Evolutionary conservation across 2,888 invertebrate genomes (phyloP).

Genomic region (Drosophila algonquin): DNA sequence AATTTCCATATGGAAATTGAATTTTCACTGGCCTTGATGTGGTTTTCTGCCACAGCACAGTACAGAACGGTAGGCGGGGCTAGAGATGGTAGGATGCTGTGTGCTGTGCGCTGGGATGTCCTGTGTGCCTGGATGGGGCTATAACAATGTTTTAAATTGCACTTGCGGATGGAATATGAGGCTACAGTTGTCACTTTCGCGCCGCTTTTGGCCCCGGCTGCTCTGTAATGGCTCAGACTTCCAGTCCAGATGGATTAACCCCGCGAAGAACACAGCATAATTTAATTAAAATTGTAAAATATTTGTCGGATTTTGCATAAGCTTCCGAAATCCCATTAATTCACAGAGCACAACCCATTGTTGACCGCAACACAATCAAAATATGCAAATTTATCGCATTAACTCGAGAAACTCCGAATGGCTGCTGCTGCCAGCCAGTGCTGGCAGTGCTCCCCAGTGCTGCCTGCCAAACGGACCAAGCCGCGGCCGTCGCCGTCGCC

Average conservation of each 20-base stretch:
- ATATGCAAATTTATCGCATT: constrained; percentile 83
- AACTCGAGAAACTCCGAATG: constrained; percentile 74
- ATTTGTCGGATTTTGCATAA: constrained; percentile 80
- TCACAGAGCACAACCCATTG: constrained; percentile 79
- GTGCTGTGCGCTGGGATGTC: not conserved
- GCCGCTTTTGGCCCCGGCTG: constrained; percentile 15
- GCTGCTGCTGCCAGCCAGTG: constrained; percentile 27
- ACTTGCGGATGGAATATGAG: constrained; percentile 4
- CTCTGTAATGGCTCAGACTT: constrained; percentile 32
- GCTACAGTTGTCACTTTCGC: constrained; percentile 44
- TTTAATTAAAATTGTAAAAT: constrained; percentile 81
- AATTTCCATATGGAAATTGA: constrained; percentile 81
- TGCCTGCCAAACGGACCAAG: constrained; percentile 31
- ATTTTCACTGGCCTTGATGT: constrained; percentile 72
- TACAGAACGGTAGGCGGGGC: not conserved
- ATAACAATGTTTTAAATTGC: constrained; percentile 39
- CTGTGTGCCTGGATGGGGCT: not conserved
- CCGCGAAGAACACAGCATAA: constrained; percentile 68
- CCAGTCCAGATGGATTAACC: constrained; percentile 40
- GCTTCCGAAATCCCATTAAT: constrained; percentile 81
- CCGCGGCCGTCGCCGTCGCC: no score
- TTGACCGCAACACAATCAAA: constrained; percentile 82
- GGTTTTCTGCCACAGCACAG: constrained; percentile 35
- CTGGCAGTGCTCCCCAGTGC: no score
- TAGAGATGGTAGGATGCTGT: not conserved